A percentile compares a stretch with the other conserved stretches of the same genome.
Conservation (phyloP, 2,888 invertebrate genomes). For the Stramonita haemastoma region DNA sequence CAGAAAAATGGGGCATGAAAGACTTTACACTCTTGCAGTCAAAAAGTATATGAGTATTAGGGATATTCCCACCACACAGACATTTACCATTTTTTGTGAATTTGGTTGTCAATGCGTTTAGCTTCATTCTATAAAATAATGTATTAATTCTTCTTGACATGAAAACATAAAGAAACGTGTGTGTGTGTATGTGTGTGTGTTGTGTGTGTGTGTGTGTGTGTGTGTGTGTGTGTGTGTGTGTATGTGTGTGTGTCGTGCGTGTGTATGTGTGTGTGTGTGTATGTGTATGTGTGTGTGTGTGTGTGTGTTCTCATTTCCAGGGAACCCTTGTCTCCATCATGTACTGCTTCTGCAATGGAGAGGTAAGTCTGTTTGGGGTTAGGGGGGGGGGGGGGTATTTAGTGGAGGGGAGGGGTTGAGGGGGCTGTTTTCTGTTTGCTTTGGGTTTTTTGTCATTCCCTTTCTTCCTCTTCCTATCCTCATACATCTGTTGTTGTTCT, state of each 20-base stretch:
- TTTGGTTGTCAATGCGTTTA: too few relatives aligned
- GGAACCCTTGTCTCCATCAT: conserved; percentile 73
- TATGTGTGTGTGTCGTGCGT: too few relatives aligned
- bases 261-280: neutral
- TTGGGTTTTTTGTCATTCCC: neutral
- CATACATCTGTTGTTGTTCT: neutral
- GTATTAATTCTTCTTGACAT: too few relatives aligned
- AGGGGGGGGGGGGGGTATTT: neutral
- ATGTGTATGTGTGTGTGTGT: neutral
- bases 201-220: neutral
- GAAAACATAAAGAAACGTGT: too few relatives aligned
- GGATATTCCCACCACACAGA: too few relatives aligned
- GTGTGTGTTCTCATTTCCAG: conserved; percentile 70
- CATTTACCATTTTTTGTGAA: too few relatives aligned
- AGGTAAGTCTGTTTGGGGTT: conserved; percentile 60
- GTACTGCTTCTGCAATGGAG: conserved; percentile 74
- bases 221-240: neutral
- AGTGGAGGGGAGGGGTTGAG: neutral
- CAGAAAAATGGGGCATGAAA: too few relatives aligned
- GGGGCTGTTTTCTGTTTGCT: too few relatives aligned
- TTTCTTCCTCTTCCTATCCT: neutral
- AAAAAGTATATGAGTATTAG: too few relatives aligned
- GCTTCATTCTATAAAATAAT: too few relatives aligned
- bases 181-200: neutral
- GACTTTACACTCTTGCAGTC: too few relatives aligned